A percentile compares a stretch with the other conserved stretches of the same genome.
These are phyloP conservation scores for Drosophila novamexicana DNA, from an alignment of 1,140 invertebrate species.

Conservation along the genomic window DNA sequence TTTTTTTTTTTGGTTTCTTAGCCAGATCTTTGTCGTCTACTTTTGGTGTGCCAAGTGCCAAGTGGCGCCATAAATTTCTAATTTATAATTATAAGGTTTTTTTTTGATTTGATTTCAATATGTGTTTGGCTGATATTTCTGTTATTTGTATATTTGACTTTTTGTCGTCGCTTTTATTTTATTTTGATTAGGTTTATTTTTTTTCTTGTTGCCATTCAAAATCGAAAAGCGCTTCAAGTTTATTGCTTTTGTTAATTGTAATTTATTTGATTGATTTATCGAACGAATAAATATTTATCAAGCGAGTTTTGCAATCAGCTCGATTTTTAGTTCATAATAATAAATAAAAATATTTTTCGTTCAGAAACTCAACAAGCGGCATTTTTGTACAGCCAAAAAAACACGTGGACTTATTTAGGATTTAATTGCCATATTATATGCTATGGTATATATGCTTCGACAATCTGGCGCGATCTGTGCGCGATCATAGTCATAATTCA, in stretches of 20 bases:
- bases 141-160: slow-evolving; percentile 27
- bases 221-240: slow-evolving; percentile 45
- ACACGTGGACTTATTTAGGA: slow-evolving; percentile 9
- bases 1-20: slow-evolving; percentile 29
- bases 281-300: slow-evolving; percentile 70
- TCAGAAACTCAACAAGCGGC: neutral
- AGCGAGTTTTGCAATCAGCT: slow-evolving; percentile 71
- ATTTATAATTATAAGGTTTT: slow-evolving; percentile 66
- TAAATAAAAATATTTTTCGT: slow-evolving; percentile 29
- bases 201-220: slow-evolving; percentile 47
- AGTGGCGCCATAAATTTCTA: slow-evolving; percentile 70
- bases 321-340: slow-evolving; percentile 51
- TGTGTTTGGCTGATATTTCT: slow-evolving; percentile 26
- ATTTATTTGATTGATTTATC: slow-evolving; percentile 83
- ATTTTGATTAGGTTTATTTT: neutral
- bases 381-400: neutral
- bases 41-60: slow-evolving; percentile 21
- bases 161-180: slow-evolving; percentile 30
- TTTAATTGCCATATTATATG: slow-evolving; percentile 23
- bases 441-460: neutral
- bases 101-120: slow-evolving; percentile 33
- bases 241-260: slow-evolving; percentile 79
- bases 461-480: neutral
- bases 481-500: slow-evolving; percentile 59
- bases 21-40: slow-evolving; percentile 7